Conservation (phyloP, 2,113 vertebrate genomes). For the Athene noctua region DNA sequence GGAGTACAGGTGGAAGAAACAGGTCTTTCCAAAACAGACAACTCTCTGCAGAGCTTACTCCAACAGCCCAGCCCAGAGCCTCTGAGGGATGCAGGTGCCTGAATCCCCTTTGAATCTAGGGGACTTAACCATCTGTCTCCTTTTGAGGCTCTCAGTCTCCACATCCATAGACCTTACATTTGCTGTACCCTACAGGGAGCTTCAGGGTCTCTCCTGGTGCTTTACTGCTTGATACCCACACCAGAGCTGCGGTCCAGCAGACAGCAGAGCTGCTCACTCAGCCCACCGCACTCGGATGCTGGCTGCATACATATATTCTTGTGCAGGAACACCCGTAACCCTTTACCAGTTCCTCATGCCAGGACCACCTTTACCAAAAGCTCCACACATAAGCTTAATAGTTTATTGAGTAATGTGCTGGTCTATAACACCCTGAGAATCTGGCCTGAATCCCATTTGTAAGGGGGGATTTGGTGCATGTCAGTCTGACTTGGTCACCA, state of each 20-base stretch:
- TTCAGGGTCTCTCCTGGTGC: background rate
- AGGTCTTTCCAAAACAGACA: background rate
- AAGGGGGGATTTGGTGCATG: background rate
- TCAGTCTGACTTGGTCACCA: background rate
- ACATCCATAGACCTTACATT: background rate
- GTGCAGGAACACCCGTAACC: background rate
- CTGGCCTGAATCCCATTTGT: background rate
- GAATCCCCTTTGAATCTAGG: background rate
- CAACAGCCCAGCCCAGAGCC: background rate
- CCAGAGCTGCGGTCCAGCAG: too few relatives aligned
- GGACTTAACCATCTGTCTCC: background rate
- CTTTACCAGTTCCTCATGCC: background rate
- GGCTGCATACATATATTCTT: background rate
- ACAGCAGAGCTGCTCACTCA: background rate
- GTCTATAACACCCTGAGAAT: background rate
- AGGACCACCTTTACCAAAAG: background rate
- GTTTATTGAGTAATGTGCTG: background rate
- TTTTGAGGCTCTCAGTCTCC: background rate
- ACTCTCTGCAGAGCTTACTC: background rate
- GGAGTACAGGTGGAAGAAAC: fast-evolving
- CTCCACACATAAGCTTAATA: background rate
- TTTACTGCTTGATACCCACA: background rate
- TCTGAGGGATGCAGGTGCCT: too few relatives aligned
- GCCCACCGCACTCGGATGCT: too few relatives aligned
- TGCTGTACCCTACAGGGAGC: background rate